Conservation (phyloP, 2,888 invertebrate genomes). For the Molanna angustata region DNA sequence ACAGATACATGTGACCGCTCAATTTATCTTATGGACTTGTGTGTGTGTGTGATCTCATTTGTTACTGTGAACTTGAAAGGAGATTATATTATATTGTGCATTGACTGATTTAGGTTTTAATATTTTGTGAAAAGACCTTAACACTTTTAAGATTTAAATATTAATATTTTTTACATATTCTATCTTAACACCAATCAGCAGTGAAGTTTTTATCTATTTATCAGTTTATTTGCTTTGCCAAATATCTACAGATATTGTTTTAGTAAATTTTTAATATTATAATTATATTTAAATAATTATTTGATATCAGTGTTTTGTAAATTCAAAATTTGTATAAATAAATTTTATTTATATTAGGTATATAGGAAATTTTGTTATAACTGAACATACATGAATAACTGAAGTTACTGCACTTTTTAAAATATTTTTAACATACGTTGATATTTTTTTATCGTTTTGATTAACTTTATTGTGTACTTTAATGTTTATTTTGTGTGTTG, state of each 20-base stretch:
- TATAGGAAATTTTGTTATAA: slow-evolving; percentile 16
- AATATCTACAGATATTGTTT: slow-evolving; percentile 18
- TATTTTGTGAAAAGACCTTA: background rate
- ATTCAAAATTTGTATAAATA: slow-evolving; percentile 13
- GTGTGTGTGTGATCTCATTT: too few relatives aligned
- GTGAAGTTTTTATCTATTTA: slow-evolving; percentile 1
- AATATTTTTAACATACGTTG: slow-evolving; percentile 10
- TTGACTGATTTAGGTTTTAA: background rate
- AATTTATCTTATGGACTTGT: too few relatives aligned
- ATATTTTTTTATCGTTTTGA: slow-evolving; percentile 20
- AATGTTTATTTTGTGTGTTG: slow-evolving; percentile 28
- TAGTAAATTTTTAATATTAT: slow-evolving; percentile 10
- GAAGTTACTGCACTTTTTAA: slow-evolving; percentile 13
- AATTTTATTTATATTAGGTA: slow-evolving; percentile 19
- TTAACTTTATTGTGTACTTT: slow-evolving; percentile 18
- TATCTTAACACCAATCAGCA: slow-evolving; percentile 12
- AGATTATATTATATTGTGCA: too few relatives aligned
- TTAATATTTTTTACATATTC: too few relatives aligned
- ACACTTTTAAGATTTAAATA: too few relatives aligned
- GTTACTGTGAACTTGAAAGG: too few relatives aligned
- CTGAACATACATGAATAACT: background rate
- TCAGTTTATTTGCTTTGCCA: slow-evolving; percentile 16
- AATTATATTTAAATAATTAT: slow-evolving; percentile 5
- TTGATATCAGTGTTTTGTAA: slow-evolving; percentile 8
- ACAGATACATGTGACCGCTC: slow-evolving; percentile 12